Evolutionary conservation across 2,797 vertebrate genomes (phyloP).

Genomic region (Streptopelia turtur): DNA sequence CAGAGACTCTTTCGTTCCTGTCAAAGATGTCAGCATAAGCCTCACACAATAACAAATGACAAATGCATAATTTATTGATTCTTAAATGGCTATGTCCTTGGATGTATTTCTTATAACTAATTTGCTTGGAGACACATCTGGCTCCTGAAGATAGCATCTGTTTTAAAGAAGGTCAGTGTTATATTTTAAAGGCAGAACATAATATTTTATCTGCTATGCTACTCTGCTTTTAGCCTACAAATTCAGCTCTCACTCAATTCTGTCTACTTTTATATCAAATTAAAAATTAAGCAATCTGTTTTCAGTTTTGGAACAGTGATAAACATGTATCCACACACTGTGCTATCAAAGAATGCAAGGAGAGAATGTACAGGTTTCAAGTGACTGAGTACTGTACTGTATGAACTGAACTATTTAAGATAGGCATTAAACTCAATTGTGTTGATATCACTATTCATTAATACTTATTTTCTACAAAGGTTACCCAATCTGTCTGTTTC

Average conservation of each 20-base stretch:
- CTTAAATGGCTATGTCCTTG: constrained; percentile 79
- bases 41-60: constrained; percentile 75
- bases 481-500: neutral
- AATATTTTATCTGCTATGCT: constrained; percentile 53
- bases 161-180: constrained; percentile 74
- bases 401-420: neutral
- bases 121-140: constrained; percentile 80
- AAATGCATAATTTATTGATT: constrained; percentile 83
- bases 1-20: constrained; percentile 65
- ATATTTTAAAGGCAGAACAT: constrained; percentile 60
- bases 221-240: constrained; percentile 26
- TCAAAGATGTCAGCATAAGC: constrained; percentile 73
- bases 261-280: constrained; percentile 19
- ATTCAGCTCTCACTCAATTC: constrained; percentile 17
- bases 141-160: constrained; percentile 67
- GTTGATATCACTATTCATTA: neutral
- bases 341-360: neutral
- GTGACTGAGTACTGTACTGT: neutral
- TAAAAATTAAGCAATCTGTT: constrained; percentile 15
- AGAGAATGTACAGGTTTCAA: neutral
- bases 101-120: constrained; percentile 78
- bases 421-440: neutral
- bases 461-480: neutral
- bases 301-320: constrained; percentile 8
- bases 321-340: neutral